Base-by-base conservation (phyloP, 2,113 vertebrate genomes). In the Condylura cristata region DNA sequence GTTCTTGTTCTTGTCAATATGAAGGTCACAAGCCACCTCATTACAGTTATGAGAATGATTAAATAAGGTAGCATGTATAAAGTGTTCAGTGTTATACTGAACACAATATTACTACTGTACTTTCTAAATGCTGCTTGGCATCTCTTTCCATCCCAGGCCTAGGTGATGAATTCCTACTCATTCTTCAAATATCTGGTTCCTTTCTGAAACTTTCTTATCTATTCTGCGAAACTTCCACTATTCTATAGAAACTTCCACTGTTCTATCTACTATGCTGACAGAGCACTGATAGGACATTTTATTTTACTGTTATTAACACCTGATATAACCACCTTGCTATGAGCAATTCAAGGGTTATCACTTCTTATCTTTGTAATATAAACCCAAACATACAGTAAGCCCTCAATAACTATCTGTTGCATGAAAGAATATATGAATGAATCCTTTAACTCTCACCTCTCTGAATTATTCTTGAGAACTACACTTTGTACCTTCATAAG, bases 401-500 rank as follows among this genome's bases (percentile, higher is more conserved):
- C 72, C 39, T 71, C 13, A 56, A 48, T 24, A 39, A 78, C 3
- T 30, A 86, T 30, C 51, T 80, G 8, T 8, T 65, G 32, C 60
- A 46, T 20, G 41, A 53, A 58, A 63, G n/a, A 91, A 83, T 14
- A 66, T 8, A 28, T 75, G 88, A 94, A 39, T 46, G 86, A 71
- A 34, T 48, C n/a, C 76, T 75, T 60, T 72, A 80, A 72, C 66
- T 48, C 58, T 61, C 90, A 39, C 68, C 48, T 70, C 61, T 74
- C 44, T 30, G 37, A 75, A 26, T 76, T 70, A 60, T 13, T 94
- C 68, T 74, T 94, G 41, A 89, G 63, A 86, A 89, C 60, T 46
- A 60, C 30, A 90, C 68, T 86, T 82, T 68, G 39, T 60, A 92
- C 32, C 74, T 90, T 89, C 71, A 53, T 46, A 93, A 92, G 44